Evolutionary conservation across 2,797 vertebrate species (phyloP), one percentile per base, ranked within the genome.

Genomic region (Triplophysa yarkandensis): DNA sequence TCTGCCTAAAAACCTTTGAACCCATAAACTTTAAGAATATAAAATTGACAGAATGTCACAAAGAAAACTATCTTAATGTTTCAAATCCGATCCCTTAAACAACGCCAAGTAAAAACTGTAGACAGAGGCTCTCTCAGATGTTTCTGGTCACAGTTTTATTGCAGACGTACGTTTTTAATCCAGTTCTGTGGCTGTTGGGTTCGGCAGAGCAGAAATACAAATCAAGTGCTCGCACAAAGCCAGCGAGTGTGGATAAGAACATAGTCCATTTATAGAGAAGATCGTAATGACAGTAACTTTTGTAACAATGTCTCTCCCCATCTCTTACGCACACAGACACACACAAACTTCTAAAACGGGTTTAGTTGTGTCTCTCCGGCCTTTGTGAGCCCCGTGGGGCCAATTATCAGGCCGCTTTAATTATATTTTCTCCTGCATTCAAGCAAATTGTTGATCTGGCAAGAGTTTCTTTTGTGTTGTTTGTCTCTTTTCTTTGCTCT

Each of bases 371-470:
- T 83, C 83, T 86, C 87, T 74, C 23, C 19, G 13, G 21, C 23
- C 43, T 91, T 92, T 92, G 89, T 91, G 86, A 81, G 82, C 87
- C 86, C 90, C 89, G 85, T 88, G 86, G 85, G 85, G 86, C 96
- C 96, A 98, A 98, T 99, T 98, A 98, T 94, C 86, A 91, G 90
- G 91, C 92, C 91, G 91, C 93, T 96, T 98, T 97, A 96, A 98
- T 98, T 95, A 98, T 98, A 95, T 95, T 96, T 95, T 95, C 68
- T 91, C 88, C 92, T 92, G 90, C 88, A 91, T 92, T 89, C 93
- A 91, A 93, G 93, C 95, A 93, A 91, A 97, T 96, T 96, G 95
- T 97, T 97, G 95, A 94, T 95, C 90, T 93, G 93, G 90, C 94
- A 95, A 95, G 95, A 95, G 94, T 94, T 95, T 94, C 92, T 90